phyloP scores from a whole-genome alignment of 2,113 vertebrate species.

The Macheiramphus alcinus region DNA sequence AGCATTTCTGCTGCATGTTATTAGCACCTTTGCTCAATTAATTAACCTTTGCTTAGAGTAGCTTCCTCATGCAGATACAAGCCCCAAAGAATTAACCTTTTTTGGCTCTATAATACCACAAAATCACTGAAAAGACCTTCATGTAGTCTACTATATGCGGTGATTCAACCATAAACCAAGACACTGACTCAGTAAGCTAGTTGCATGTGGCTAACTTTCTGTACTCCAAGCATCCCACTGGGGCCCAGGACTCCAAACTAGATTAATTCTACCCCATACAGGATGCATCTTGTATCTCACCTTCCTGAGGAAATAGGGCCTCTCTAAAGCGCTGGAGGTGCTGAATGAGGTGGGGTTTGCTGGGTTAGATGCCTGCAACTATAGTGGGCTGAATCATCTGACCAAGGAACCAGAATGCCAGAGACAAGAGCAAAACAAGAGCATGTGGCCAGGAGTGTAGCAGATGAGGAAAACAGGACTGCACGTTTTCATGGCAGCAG shows the following conservation, averaged over 20 bases:
- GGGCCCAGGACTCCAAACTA: background rate
- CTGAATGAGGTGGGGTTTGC: background rate
- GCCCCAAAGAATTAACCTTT: background rate
- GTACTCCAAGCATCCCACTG: background rate
- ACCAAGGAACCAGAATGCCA: background rate
- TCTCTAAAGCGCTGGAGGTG: background rate
- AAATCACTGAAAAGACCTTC: background rate
- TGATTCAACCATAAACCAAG: background rate
- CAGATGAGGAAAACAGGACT: background rate
- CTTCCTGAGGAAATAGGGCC: background rate
- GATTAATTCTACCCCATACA: background rate
- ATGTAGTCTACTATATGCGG: background rate
- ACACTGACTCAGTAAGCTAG: background rate
- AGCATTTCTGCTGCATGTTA: background rate
- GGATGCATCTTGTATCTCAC: background rate
- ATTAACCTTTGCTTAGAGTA: background rate
- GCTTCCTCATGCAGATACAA: background rate
- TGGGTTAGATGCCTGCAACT: background rate
- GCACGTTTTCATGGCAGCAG: background rate
- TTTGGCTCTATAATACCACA: background rate
- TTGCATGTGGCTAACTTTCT: background rate
- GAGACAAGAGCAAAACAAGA: background rate
- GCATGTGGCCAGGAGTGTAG: fast-evolving
- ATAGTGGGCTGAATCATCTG: background rate
- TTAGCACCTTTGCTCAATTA: background rate